phyloP scores from a whole-genome alignment of 2,888 invertebrate species.

The Epistrophe eligans region DNA sequence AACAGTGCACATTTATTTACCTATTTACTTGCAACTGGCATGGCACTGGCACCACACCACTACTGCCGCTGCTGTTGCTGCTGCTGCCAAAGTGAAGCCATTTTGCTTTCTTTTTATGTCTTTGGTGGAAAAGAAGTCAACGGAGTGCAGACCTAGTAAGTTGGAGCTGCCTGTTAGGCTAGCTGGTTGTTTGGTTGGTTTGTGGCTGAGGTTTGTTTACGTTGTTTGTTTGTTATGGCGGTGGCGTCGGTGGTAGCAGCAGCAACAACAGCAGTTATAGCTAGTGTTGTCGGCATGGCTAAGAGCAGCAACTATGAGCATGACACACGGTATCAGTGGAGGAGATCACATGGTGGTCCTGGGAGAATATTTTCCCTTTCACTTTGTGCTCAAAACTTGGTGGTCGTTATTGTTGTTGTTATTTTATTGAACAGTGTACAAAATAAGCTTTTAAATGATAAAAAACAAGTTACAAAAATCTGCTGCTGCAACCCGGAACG shows the following conservation, averaged over 20 bases:
- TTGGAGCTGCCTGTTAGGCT: conserved; percentile 56
- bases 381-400: conserved; percentile 69
- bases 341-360: conserved; percentile 75
- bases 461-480: conserved; percentile 41
- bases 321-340: conserved; percentile 72
- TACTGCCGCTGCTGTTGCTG: neutral
- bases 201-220: conserved; percentile 72
- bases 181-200: conserved; percentile 42
- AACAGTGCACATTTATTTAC: conserved; percentile 71
- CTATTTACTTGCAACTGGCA: conserved; percentile 39
- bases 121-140: conserved; percentile 34
- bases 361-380: conserved; percentile 76
- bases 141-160: conserved; percentile 51
- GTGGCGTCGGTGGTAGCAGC: conserved; percentile 57
- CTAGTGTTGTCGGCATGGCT: conserved; percentile 73
- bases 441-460: conserved; percentile 64
- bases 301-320: conserved; percentile 73
- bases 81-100: conserved; percentile 44
- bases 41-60: neutral
- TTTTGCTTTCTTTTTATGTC: conserved; percentile 71
- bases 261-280: conserved; percentile 37
- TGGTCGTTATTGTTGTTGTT: conserved; percentile 28
- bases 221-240: conserved; percentile 70
- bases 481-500: conserved; percentile 65
- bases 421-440: conserved; percentile 37